These are phyloP conservation scores for Teleopsis dalmanni DNA, from an alignment of 1,140 invertebrate genomes.

Conservation along the genomic window DNA sequence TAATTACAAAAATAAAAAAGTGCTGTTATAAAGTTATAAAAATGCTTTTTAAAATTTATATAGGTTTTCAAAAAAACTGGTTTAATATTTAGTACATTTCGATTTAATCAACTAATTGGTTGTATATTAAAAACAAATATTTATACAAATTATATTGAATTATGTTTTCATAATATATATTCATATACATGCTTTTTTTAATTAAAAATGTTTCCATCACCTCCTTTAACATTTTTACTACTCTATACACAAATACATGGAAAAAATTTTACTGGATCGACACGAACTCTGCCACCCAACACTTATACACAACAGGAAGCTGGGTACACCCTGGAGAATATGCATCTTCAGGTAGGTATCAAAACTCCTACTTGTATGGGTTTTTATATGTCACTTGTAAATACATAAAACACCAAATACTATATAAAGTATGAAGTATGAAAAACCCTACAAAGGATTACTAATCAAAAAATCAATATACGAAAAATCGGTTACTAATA, in stretches of 20 bases:
- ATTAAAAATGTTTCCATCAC: too few species aligned
- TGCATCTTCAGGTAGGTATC: conserved; percentile 87
- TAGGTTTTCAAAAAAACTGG: too few species aligned
- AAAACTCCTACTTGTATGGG: conserved; percentile 35
- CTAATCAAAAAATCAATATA: not conserved
- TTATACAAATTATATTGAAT: too few species aligned
- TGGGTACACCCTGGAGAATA: conserved; percentile 98
- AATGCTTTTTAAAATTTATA: too few species aligned
- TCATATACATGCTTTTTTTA: too few species aligned
- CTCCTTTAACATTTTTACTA: not conserved
- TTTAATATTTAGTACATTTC: too few species aligned
- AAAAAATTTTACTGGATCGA: not conserved
- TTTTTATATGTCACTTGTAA: conserved; percentile 44
- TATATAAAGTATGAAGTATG: not conserved
- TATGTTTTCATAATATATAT: too few species aligned
- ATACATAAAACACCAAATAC: conserved; percentile 41
- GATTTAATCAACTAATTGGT: too few species aligned
- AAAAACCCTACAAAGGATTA: not conserved
- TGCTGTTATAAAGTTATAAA: too few species aligned
- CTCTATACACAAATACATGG: not conserved
- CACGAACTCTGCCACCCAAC: not conserved
- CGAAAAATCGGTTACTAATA: not conserved
- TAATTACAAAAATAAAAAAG: too few species aligned
- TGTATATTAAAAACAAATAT: too few species aligned
- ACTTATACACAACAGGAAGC: conserved; percentile 59